A percentile compares a stretch with the other conserved stretches of the same genome.
Evolutionary conservation across 2,113 vertebrate species (phyloP).

Genomic region (Notothenia coriiceps): DNA sequence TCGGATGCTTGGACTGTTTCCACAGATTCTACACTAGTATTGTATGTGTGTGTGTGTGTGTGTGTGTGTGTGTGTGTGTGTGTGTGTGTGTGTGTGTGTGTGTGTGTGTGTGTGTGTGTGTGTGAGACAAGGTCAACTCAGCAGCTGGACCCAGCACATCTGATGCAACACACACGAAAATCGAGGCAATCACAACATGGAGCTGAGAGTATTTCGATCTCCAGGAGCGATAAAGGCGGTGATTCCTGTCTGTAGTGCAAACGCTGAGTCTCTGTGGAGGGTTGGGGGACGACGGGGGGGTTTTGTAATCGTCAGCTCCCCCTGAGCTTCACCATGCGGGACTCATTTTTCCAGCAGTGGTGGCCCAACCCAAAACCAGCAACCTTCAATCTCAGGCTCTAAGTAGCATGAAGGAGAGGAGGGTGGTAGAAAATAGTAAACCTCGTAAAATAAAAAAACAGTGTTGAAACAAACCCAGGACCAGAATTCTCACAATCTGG

Average conservation of each 20-base stretch:
- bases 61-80: constrained; percentile 15
- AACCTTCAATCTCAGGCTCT: constrained; percentile 54
- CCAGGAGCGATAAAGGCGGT: constrained; percentile 44
- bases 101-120: constrained; percentile 13
- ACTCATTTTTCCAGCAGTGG: constrained; percentile 51
- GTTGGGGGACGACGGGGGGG: constrained; percentile 9
- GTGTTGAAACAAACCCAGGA: constrained; percentile 33
- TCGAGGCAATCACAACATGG: constrained; percentile 59
- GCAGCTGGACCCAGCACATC: constrained; percentile 74
- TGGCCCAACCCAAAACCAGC: constrained; percentile 76
- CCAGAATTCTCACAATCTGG: constrained; percentile 24
- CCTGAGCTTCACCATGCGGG: constrained; percentile 48
- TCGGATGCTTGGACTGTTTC: constrained; percentile 23
- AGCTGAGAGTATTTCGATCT: constrained; percentile 47
- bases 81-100: constrained; percentile 7
- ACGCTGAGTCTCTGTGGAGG: constrained; percentile 16
- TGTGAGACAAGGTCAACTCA: constrained; percentile 68
- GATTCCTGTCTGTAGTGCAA: constrained; percentile 12
- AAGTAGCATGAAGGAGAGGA: constrained; percentile 29
- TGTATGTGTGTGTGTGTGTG: background rate
- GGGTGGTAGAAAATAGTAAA: constrained; percentile 50
- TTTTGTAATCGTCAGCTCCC: constrained; percentile 45
- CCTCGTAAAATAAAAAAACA: constrained; percentile 12
- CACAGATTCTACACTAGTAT: background rate
- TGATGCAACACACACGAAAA: constrained; percentile 83